phyloP scores from a whole-genome alignment of 2,797 vertebrate species.

The Tamandua tetradactyla region DNA sequence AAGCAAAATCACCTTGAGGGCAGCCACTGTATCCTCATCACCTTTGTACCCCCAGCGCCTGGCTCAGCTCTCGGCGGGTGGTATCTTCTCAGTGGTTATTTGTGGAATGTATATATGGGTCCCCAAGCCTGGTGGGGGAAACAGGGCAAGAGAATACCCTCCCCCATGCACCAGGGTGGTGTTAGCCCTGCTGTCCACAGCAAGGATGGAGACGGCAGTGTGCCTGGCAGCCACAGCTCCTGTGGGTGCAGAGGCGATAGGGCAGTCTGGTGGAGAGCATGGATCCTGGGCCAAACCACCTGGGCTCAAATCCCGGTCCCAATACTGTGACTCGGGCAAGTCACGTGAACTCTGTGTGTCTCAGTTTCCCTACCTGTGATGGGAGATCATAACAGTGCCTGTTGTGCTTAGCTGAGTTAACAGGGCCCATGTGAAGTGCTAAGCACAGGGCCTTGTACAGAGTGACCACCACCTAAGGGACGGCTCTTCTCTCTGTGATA shows the following conservation, averaged over 20 bases:
- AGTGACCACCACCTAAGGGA: rapidly evolving
- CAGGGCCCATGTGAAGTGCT: rapidly evolving
- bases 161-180: not conserved
- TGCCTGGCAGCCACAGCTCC: not conserved
- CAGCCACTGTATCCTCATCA: not conserved
- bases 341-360: not conserved
- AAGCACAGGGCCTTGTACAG: rapidly evolving
- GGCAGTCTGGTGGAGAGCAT: not conserved
- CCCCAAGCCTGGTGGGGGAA: not conserved
- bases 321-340: not conserved
- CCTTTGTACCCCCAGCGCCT: not conserved
- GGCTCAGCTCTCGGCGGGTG: not conserved
- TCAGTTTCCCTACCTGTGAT: not conserved
- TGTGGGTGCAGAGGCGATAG: rapidly evolving
- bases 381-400: not conserved
- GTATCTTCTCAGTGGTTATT: not conserved
- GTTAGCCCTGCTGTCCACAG: no score
- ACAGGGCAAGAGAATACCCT: not conserved
- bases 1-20: not conserved
- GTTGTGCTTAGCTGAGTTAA: no score
- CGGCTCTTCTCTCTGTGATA: not conserved
- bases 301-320: not conserved
- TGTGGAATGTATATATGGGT: not conserved
- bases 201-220: rapidly evolving
- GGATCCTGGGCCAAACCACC: not conserved